Conservation (phyloP, 2,888 invertebrate species). For the Cheilosia variabilis region DNA sequence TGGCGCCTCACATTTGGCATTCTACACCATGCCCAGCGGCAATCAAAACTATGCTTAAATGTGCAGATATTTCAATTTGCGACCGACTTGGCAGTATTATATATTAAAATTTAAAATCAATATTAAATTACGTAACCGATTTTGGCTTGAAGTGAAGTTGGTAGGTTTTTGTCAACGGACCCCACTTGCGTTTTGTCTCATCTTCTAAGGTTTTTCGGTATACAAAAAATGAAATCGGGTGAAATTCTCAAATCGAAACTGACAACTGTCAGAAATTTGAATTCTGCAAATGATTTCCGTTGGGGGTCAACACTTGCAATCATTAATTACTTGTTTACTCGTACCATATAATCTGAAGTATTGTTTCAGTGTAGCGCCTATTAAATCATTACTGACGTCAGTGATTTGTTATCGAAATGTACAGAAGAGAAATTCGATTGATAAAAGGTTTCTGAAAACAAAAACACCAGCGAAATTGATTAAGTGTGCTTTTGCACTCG, state of each 20-base stretch:
- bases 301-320: slow-evolving; percentile 5
- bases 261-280: background rate
- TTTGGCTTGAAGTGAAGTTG: no score
- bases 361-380: slow-evolving; percentile 5
- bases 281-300: slow-evolving; percentile 1
- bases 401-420: slow-evolving; percentile 33
- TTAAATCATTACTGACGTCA: slow-evolving; percentile 37
- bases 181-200: no score
- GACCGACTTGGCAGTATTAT: no score
- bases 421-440: no score
- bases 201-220: no score
- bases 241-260: background rate
- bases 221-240: background rate
- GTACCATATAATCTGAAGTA: slow-evolving; percentile 17
- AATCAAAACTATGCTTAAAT: no score
- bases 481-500: background rate
- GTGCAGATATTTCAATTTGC: no score
- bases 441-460: background rate
- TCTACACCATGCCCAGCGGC: no score
- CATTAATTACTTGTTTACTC: slow-evolving; percentile 8
- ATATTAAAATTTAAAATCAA: no score
- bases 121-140: no score
- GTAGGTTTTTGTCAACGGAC: no score
- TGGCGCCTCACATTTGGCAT: no score
- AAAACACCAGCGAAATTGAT: background rate